Evolutionary conservation across 1,140 invertebrate species (phyloP).

Genomic region (Bombus breviceps): DNA sequence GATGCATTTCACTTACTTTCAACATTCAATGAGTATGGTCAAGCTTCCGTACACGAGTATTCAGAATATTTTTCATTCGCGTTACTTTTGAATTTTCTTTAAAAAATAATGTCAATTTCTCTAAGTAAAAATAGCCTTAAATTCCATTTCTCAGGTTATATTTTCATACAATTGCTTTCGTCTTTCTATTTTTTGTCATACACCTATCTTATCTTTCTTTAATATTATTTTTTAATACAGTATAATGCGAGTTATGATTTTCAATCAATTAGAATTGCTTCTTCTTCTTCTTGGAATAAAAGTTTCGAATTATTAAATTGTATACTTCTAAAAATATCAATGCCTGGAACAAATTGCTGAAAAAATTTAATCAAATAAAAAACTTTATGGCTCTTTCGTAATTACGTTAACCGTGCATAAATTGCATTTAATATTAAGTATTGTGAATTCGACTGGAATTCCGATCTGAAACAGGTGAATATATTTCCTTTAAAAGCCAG

Average conservation of each 20-base stretch:
- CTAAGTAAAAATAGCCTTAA: too few species aligned
- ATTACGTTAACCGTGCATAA: not conserved
- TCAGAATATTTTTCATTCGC: not conserved
- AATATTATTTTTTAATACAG: not conserved
- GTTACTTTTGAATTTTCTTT: too few species aligned
- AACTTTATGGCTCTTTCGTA: not conserved
- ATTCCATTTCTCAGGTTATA: too few species aligned
- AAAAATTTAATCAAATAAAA: not conserved
- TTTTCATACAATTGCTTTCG: too few species aligned
- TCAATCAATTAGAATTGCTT: not conserved
- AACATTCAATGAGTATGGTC: not conserved
- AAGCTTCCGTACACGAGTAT: not conserved
- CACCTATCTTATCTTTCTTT: not conserved
- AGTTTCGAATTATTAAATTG: not conserved
- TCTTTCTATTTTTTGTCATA: not conserved
- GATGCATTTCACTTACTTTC: slow-evolving; percentile 29
- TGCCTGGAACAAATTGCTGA: not conserved
- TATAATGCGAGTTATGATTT: not conserved
- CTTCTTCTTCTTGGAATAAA: not conserved
- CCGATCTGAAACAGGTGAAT: not conserved
- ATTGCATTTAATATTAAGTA: not conserved
- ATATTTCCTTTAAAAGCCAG: not conserved
- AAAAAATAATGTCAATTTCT: too few species aligned
- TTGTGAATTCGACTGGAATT: not conserved
- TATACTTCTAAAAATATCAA: not conserved